Conservation (phyloP, 2,113 vertebrate genomes). For the Xenus cinereus region DNA sequence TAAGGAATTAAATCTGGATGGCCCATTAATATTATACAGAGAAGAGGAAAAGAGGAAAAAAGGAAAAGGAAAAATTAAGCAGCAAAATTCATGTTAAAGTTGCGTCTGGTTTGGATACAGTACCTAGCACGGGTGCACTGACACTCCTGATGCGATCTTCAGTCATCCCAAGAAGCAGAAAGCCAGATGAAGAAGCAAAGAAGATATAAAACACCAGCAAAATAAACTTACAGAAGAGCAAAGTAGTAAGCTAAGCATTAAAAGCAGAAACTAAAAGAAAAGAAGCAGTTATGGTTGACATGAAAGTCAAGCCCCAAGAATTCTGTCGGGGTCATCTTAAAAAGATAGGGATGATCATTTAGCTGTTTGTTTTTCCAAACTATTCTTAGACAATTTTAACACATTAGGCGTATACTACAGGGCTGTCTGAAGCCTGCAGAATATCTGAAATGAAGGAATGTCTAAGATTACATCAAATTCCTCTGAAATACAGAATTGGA, state of each 20-base stretch:
- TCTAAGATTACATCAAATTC: neutral
- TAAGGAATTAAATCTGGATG: neutral
- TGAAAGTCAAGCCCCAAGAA: neutral
- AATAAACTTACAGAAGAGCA: constrained; percentile 75
- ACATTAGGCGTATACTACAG: neutral
- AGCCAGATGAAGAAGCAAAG: constrained; percentile 77
- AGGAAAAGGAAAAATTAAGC: neutral
- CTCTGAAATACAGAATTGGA: neutral
- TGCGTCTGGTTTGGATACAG: constrained; percentile 73
- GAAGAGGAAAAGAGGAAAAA: neutral
- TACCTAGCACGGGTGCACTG: constrained; percentile 96
- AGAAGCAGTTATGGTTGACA: constrained; percentile 3
- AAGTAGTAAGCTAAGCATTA: constrained; percentile 69
- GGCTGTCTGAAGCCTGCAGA: neutral
- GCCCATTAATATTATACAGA: neutral
- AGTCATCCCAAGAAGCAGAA: constrained; percentile 80
- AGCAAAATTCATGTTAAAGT: neutral
- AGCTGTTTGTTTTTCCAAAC: neutral
- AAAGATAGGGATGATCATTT: neutral
- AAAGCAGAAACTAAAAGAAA: constrained; percentile 66
- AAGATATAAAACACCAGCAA: constrained; percentile 77
- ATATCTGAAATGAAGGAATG: neutral
- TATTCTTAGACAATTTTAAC: neutral
- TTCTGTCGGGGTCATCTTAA: neutral
- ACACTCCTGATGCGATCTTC: constrained; percentile 92